Evolutionary conservation across 2,797 vertebrate species (phyloP).

Genomic region (Agapornis canus): DNA sequence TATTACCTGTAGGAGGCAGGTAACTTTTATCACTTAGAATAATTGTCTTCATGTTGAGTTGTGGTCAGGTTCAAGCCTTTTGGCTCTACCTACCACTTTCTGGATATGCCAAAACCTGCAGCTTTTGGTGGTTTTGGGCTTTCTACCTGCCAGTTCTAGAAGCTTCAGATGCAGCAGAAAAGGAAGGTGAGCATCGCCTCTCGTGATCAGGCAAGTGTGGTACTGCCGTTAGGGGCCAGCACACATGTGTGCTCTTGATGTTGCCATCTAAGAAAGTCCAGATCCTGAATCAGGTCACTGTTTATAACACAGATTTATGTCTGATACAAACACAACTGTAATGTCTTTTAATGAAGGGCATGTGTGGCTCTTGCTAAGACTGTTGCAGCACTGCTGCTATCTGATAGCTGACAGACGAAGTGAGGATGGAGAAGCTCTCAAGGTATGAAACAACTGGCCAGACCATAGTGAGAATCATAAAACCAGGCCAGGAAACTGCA

Average conservation of each 20-base stretch:
- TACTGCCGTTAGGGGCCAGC: background rate
- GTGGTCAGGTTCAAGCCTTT: background rate
- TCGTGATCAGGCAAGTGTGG: background rate
- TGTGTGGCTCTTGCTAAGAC: background rate
- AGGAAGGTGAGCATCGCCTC: background rate
- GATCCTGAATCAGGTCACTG: slow-evolving; percentile 17
- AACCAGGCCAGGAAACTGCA: background rate
- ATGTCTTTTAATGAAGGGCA: slow-evolving; percentile 3
- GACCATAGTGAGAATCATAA: rapidly evolving
- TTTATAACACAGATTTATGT: slow-evolving; percentile 45
- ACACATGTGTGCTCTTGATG: background rate
- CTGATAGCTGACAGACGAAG: background rate
- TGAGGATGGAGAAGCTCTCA: background rate
- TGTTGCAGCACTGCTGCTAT: background rate
- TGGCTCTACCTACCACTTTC: background rate
- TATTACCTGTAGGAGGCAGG: background rate
- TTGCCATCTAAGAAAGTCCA: background rate
- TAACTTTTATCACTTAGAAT: background rate
- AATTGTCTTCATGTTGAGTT: rapidly evolving
- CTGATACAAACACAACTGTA: slow-evolving; percentile 31
- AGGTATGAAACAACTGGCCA: background rate
- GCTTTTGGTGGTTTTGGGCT: background rate
- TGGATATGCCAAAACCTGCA: background rate
- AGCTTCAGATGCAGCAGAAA: background rate
- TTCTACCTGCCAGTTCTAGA: background rate